Conservation (phyloP, 2,797 vertebrate species). For the Malacoctenus gilli region DNA sequence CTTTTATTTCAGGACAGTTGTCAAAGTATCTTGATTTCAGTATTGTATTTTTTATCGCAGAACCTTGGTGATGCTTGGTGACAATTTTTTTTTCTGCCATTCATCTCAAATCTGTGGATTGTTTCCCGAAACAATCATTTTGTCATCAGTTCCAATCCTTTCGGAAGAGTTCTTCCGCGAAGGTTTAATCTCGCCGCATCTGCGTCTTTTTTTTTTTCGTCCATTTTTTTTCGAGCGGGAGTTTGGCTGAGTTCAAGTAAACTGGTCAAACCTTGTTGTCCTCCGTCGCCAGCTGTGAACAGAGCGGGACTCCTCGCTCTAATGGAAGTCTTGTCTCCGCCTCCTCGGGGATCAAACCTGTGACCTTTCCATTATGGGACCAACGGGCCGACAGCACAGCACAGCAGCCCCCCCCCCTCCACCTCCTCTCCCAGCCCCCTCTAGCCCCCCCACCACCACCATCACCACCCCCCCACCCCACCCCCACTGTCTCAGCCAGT, state of each 20-base stretch:
- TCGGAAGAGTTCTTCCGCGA: no score
- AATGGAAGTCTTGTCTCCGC: slow-evolving; percentile 56
- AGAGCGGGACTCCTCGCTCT: slow-evolving; percentile 29
- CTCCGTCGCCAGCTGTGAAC: neutral
- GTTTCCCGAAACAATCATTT: no score
- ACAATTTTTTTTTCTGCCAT: no score
- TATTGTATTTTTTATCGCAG: no score
- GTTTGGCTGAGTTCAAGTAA: neutral
- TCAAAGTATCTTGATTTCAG: no score
- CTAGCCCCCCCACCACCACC: neutral
- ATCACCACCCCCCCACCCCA: neutral
- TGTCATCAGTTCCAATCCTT: no score
- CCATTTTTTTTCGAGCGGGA: no score
- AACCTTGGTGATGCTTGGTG: no score
- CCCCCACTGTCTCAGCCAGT: neutral
- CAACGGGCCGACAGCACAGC: neutral
- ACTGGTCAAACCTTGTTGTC: neutral
- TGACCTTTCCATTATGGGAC: slow-evolving; percentile 50
- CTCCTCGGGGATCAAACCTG: slow-evolving; percentile 52
- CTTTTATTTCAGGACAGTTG: no score
- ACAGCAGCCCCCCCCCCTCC: neutral
- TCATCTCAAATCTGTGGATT: no score
- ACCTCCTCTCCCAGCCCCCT: neutral
- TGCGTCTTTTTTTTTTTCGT: no score
- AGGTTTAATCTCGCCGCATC: no score